A percentile compares a stretch with the other conserved stretches of the same genome.
phyloP scores from a whole-genome alignment of 1,140 invertebrate genomes.

The Drosophila navojoa region DNA sequence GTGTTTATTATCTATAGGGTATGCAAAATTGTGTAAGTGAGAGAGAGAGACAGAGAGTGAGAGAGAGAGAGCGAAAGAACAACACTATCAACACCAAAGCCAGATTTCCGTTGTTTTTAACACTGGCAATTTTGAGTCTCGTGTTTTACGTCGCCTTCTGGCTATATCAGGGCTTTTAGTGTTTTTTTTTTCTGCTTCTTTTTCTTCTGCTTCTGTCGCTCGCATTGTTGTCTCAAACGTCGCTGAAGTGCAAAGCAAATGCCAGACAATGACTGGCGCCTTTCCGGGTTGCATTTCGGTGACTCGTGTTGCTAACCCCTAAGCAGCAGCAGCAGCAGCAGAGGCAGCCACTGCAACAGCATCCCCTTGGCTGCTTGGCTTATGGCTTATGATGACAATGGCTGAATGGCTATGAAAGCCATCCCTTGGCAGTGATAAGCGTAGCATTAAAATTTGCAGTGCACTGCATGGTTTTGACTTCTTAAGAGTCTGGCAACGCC shows the following conservation, averaged over 20 bases:
- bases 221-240: slow-evolving; percentile 45
- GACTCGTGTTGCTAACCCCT: slow-evolving; percentile 31
- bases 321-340: slow-evolving; percentile 21
- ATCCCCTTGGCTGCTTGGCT: slow-evolving; percentile 1
- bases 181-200: slow-evolving; percentile 5
- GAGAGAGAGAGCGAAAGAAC: neutral
- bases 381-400: slow-evolving; percentile 46
- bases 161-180: slow-evolving; percentile 4
- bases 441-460: slow-evolving; percentile 37
- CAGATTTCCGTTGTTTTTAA: slow-evolving; percentile 34
- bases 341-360: neutral
- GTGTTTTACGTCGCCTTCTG: neutral
- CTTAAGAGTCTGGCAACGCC: slow-evolving; percentile 22
- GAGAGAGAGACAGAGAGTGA: neutral
- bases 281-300: slow-evolving; percentile 34
- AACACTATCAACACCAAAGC: slow-evolving; percentile 9
- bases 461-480: slow-evolving; percentile 35
- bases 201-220: neutral
- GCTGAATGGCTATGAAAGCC: slow-evolving; percentile 37
- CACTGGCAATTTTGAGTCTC: slow-evolving; percentile 14
- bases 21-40: neutral
- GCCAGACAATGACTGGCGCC: slow-evolving; percentile 41
- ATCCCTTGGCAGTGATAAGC: slow-evolving; percentile 40
- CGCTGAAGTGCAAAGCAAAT: slow-evolving; percentile 49
- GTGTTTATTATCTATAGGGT: neutral